Evolutionary conservation across 2,113 vertebrate species (phyloP), one percentile per base, ranked within the genome.

Genomic region (Cacatua alba): DNA sequence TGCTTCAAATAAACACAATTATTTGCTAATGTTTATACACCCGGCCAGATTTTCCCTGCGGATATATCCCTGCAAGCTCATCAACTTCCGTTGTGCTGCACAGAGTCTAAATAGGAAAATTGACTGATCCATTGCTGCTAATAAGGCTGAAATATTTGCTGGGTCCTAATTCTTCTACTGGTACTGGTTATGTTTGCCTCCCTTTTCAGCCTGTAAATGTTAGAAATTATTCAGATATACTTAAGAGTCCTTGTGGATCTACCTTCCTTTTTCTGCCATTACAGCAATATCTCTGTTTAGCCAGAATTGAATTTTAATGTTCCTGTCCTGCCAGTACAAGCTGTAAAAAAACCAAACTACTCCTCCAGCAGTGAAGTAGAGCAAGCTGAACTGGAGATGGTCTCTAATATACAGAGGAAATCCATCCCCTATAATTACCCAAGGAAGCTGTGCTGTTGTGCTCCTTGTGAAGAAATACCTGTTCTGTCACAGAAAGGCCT

Each of bases 1-100:
- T 85, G 68, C 77, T 93, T 93, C 77, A 91, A 84, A 92, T 93
- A 71, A 94, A 67, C 60, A 80, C 48, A 63, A 80, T 94, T 78
- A 77, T 57, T 87, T 87, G 60, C 37, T 75, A 59, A 28, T 79
- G 33, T 86, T 92, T 86, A 53, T 72, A 70, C 29, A 64, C 68
- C 72, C 59, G 5, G 31, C 21, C 91, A 91, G 16, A 52, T 90
- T 92, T 86, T 90, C 53, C 49, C 82, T 82, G 57, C 19, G 49
- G 89, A 82, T 90, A 35, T 55, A 63, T 51, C 64, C n/a, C 41
- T 92, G 76, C 57, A 92, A 92, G 43, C 52, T 95, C 70, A 95
- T 82, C 69, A 87, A 6, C 52, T 63, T 91, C 49, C 46, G 48
- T 77, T 76, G 39, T 89, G 62, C 72, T 85, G 80, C 86, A 52